Conservation (phyloP, 1,140 invertebrate species). For the Gyrodactylus salaris region DNA sequence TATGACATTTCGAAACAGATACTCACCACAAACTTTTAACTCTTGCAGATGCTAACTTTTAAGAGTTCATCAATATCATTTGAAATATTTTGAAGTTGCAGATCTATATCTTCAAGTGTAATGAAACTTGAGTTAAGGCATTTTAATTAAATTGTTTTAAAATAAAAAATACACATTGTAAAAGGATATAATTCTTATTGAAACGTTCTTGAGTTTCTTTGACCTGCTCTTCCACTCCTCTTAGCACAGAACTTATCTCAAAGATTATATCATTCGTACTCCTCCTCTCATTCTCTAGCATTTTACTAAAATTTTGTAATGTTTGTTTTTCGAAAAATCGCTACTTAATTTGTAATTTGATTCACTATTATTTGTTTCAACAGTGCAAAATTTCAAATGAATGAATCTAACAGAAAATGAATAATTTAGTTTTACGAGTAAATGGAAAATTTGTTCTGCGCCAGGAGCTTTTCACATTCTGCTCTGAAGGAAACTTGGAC, state of each 20-base stretch:
- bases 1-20: neutral
- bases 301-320: neutral
- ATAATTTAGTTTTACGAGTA: conserved; percentile 12
- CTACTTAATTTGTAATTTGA: neutral
- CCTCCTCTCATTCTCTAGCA: neutral
- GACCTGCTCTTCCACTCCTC: neutral
- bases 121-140: no score
- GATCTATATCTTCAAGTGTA: neutral
- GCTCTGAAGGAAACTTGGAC: neutral
- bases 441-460: conserved; percentile 14
- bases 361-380: neutral
- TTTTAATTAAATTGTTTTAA: no score
- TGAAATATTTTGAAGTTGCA: neutral
- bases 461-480: conserved; percentile 11
- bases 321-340: neutral
- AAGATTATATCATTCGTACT: neutral
- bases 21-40: neutral
- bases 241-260: neutral
- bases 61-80: neutral
- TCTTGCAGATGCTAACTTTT: neutral
- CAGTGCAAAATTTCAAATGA: neutral
- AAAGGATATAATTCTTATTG: neutral
- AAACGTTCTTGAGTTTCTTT: neutral
- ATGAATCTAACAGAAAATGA: neutral
- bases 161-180: neutral